phyloP scores from a whole-genome alignment of 2,797 vertebrate species.

The Anas acuta region DNA sequence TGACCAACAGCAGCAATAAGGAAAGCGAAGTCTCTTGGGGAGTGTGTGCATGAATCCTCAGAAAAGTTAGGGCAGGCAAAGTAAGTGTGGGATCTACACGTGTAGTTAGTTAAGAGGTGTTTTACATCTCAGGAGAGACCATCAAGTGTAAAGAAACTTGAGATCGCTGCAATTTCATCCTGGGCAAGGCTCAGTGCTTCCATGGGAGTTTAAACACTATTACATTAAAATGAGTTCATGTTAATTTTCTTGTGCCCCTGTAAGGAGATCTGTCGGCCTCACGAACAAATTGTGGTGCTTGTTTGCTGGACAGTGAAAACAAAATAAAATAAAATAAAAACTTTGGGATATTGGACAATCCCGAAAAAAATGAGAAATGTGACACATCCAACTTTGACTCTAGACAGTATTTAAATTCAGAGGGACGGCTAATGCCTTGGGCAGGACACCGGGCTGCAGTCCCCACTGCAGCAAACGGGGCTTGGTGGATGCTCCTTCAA shows the following conservation, averaged over 20 bases:
- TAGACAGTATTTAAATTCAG: not conserved
- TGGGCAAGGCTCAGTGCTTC: not conserved
- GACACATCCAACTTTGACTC: not conserved
- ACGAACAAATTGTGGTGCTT: not conserved
- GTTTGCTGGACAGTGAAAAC: not conserved
- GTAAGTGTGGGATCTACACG: not conserved
- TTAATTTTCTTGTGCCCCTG: not conserved
- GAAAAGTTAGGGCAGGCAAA: not conserved
- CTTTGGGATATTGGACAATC: not conserved
- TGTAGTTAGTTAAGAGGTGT: not conserved
- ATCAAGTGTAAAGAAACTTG: not conserved
- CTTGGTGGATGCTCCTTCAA: fast-evolving
- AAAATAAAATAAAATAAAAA: not conserved
- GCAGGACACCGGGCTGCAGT: not conserved
- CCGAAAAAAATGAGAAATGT: not conserved
- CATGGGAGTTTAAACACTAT: not conserved
- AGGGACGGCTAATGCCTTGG: not conserved
- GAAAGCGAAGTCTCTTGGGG: not conserved
- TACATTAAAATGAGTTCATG: not conserved
- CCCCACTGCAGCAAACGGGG: fast-evolving
- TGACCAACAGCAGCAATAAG: not conserved
- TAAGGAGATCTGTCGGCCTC: not conserved
- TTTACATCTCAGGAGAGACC: not conserved
- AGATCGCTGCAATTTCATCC: not conserved
- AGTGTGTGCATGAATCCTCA: not conserved